Base-by-base conservation (phyloP, 2,797 vertebrate species). In the Tokudaia tokunoshimensis region DNA sequence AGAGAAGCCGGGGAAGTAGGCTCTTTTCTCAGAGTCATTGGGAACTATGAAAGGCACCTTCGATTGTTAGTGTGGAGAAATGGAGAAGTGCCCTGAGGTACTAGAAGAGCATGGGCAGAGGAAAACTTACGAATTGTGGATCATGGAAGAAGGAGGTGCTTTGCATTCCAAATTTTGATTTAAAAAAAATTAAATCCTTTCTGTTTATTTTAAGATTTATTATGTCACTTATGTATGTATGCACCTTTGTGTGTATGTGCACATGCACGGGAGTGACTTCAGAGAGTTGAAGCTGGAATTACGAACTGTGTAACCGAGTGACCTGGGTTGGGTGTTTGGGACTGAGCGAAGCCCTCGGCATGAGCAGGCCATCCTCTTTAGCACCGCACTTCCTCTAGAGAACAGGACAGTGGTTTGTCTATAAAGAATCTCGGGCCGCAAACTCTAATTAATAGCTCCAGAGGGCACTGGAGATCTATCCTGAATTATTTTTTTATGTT, bases 391-490 rank as follows among this genome's bases (percentile, higher is more conserved):
- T 31, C 70, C 65, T 72, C 50, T n/a, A 15, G n/a, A 75, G 70
- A 59, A 1, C 85, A 26, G 11, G 88, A 65, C 76, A 86, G 31
- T 7, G 14, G 70, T 52, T 83, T 93, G 94, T 90, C 29, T 92
- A 74, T 63, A 84, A 76, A 78, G 2, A 24, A 37, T 75, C 82
- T 83, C 41, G 65, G 34, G 9, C 87, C 15, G 70, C n/a, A 88
- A 96, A 84, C 34, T 22, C n/a, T 76, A 94, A 94, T 80, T 55
- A 84, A 91, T 74, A 91, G 17, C 20, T 96, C 55, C 31, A 65
- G 19, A 37, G 19, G 70, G 17, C n/a, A 37, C 20, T 37, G n/a
- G n/a, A 37, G n/a, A 72, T 72, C 20, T 72, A 72, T 37, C 8
- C 70, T 72, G 85, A 74, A 37, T 84, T 85, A 72, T 76, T 85